phyloP scores from a whole-genome alignment of 1,140 invertebrate species.

The Sycophaga agraensis region DNA sequence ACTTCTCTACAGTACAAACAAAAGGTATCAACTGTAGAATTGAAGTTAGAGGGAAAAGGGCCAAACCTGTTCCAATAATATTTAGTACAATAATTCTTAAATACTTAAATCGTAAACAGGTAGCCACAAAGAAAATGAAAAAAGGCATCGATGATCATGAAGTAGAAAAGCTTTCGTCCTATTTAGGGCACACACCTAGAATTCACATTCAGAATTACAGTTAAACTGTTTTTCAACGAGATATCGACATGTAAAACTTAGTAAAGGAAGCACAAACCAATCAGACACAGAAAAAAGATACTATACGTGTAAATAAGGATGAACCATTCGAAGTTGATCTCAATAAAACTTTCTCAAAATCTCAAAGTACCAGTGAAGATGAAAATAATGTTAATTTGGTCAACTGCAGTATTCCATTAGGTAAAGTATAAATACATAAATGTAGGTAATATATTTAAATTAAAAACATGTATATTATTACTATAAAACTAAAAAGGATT shows the following conservation, averaged over 20 bases:
- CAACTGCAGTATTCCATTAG: too few relatives aligned
- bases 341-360: too few relatives aligned
- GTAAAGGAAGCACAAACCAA: not conserved
- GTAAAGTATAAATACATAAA: too few relatives aligned
- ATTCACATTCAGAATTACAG: not conserved
- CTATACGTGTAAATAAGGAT: too few relatives aligned
- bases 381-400: too few relatives aligned
- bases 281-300: too few relatives aligned
- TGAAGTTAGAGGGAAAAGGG: not conserved
- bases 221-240: not conserved
- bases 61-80: not conserved
- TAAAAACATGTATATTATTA: too few relatives aligned
- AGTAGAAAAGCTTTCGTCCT: not conserved
- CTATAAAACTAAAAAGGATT: too few relatives aligned
- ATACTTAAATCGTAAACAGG: constrained; percentile 18
- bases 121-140: constrained; percentile 15
- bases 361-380: too few relatives aligned
- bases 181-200: not conserved
- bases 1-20: not conserved
- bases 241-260: not conserved
- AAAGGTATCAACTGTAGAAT: not conserved
- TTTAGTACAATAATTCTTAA: not conserved
- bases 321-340: too few relatives aligned
- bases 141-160: too few relatives aligned
- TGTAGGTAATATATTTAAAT: too few relatives aligned